Percentiles rank a stretch among this genome's conserved stretches.
These are phyloP conservation scores for Tiliacea aurago DNA, from an alignment of 2,888 invertebrate genomes.

Conservation along the genomic window DNA sequence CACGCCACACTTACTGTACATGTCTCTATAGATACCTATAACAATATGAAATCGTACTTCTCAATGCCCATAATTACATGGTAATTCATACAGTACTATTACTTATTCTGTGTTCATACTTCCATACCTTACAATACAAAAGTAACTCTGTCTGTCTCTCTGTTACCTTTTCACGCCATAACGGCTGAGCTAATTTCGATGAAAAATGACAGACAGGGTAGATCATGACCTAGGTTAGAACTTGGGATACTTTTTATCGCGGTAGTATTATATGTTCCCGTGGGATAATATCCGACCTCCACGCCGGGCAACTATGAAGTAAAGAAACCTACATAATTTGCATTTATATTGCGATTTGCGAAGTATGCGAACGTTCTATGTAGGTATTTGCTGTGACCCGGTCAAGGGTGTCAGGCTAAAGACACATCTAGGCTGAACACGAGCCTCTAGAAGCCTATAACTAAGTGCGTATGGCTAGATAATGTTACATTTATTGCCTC, in stretches of 20 bases:
- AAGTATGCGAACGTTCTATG: constrained; percentile 12
- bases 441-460: constrained; percentile 11
- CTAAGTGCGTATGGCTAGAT: constrained; percentile 11
- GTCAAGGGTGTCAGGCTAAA: constrained; percentile 54
- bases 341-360: constrained; percentile 8
- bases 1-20: no score
- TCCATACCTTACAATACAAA: neutral
- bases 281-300: no score
- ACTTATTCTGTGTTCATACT: no score
- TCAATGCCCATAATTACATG: neutral
- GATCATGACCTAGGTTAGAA: neutral
- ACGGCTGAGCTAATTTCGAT: neutral
- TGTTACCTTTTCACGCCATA: neutral
- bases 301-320: neutral
- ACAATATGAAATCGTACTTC: no score
- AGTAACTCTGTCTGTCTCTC: neutral
- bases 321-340: constrained; percentile 20
- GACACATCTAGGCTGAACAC: constrained; percentile 35
- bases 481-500: constrained; percentile 10
- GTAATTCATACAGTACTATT: no score
- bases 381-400: constrained; percentile 37
- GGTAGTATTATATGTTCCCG: neutral
- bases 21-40: no score
- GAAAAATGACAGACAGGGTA: neutral
- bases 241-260: neutral